Conservation (phyloP, 1,140 invertebrate species). For the Bombus terrestris region DNA sequence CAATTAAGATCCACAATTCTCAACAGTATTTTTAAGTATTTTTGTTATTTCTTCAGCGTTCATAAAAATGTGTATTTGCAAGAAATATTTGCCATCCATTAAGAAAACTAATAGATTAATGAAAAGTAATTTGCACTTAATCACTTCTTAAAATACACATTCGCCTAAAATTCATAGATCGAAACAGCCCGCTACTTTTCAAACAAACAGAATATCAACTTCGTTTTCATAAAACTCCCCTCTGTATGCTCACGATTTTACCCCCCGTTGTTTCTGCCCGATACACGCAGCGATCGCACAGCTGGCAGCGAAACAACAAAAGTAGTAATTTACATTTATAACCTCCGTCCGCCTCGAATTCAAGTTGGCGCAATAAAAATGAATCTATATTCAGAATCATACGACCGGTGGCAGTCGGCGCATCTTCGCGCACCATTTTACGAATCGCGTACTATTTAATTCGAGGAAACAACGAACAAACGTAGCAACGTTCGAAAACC, state of each 20-base stretch:
- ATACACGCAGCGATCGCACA: neutral
- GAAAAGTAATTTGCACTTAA: neutral
- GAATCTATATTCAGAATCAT: neutral
- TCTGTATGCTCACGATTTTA: neutral
- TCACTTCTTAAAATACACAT: neutral
- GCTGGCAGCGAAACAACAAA: constrained; percentile 26
- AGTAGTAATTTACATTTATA: constrained; percentile 34
- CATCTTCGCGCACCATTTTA: neutral
- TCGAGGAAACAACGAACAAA: neutral
- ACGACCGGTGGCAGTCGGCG: neutral
- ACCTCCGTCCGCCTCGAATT: neutral
- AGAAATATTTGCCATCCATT: neutral
- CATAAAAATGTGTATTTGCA: too few relatives aligned
- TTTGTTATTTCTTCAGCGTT: too few relatives aligned
- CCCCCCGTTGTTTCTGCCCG: neutral
- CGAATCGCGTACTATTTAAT: too few relatives aligned
- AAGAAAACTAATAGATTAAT: neutral
- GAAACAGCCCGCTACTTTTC: neutral
- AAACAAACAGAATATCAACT: neutral
- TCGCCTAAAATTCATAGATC: neutral
- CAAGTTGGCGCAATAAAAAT: neutral
- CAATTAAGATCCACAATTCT: too few relatives aligned
- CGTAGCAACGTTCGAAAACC: neutral
- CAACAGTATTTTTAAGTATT: too few relatives aligned
- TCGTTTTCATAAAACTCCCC: constrained; percentile 1